phyloP scores from a whole-genome alignment of 2,797 vertebrate genomes.

The Pelochelys cantorii region DNA sequence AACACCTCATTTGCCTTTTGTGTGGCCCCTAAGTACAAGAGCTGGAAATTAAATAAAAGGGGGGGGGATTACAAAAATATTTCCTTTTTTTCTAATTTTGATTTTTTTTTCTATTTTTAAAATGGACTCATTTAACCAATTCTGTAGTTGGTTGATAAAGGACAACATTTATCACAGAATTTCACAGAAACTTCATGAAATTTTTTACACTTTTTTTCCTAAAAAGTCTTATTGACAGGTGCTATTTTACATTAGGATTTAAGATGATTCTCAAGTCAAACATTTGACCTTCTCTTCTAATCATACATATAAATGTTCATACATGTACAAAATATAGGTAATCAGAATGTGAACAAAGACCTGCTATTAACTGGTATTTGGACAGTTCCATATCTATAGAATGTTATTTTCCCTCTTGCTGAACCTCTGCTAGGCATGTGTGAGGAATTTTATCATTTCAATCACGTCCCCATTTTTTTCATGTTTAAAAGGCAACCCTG shows the following conservation, averaged over 20 bases:
- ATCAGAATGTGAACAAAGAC: background rate
- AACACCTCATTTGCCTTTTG: background rate
- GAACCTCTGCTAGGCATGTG: background rate
- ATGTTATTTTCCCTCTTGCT: background rate
- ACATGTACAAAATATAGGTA: background rate
- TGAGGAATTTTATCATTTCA: conserved; percentile 3
- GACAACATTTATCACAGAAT: background rate
- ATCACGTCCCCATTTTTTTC: conserved; percentile 18
- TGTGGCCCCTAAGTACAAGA: background rate
- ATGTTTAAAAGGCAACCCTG: conserved; percentile 42
- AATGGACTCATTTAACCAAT: background rate
- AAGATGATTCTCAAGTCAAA: background rate
- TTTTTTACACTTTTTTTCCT: background rate
- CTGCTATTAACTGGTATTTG: background rate
- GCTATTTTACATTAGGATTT: background rate
- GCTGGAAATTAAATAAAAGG: background rate
- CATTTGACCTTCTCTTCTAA: background rate
- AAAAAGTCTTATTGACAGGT: background rate
- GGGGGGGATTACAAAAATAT: background rate
- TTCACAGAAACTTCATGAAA: background rate
- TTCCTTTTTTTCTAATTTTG: background rate
- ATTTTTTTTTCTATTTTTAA: background rate
- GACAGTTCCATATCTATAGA: conserved; percentile 7
- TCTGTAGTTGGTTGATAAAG: background rate
- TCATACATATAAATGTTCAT: background rate